Base-by-base conservation (phyloP, 2,888 invertebrate species). In the Cheilosia pagana region DNA sequence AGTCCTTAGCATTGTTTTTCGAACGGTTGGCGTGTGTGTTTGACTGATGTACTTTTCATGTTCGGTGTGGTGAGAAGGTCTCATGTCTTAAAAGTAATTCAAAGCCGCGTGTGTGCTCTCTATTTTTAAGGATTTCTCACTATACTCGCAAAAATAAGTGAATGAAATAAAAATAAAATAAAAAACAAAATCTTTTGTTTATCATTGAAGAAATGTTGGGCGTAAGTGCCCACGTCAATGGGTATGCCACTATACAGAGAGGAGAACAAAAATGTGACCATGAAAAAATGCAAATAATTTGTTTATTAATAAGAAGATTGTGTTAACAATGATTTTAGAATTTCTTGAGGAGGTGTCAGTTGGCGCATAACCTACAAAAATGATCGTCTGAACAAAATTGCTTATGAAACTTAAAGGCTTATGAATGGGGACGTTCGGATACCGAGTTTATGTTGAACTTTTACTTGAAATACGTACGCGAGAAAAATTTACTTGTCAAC, bases 1-100 rank as follows among this genome's bases (percentile, higher is more conserved):
- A 79, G 70, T 85, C 83, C 83, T 79, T 74, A 78, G 63, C 39
- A 57, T 23, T 48, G 31, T 53, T 50, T 50, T 67, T 39, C 52
- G 23, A 60, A 48, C 19, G 41, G 16, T 39, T 4, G 12, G n/a
- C 10, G 7, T 39, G 23, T 50, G 35, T 4, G 19, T 48, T 21
- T 48, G 48, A 48, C 19, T 19, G 23, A 41, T 25, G 52, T 53
- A 65, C 65, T 41, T 65, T 25, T 65, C 55, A 55, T 55, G 28
- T 68, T 28, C 4, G 28, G 19, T 28, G 28, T 8, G 28, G 8
- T 41, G 19, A 48, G 59, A 68, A 52, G 67, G 67, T 45, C 60
- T 72, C 16, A 53, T 28, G 12, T 71, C 45, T 70, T 48, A 6
- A 55, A 68, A 65, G 52, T 52, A 41, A 39, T 50, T 25, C 25